Evolutionary conservation across 37 sponge, comb jelly and placozoan genomes (phyloP).

Genomic region (Ephydatia muelleri): DNA sequence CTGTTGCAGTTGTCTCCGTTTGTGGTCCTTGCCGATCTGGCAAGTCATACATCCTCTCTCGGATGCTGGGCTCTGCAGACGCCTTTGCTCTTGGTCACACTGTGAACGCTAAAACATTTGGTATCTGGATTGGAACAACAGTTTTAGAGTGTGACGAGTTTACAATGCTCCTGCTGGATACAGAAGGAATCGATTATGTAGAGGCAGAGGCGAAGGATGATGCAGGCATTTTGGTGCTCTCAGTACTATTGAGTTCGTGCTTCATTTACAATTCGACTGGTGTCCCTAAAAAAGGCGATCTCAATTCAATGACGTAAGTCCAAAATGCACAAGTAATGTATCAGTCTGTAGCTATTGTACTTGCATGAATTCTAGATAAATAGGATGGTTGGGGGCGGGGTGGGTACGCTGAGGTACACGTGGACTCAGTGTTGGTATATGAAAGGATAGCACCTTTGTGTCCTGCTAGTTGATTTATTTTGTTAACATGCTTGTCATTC

Average conservation of each 20-base stretch:
- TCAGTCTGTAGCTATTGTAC: too few relatives aligned
- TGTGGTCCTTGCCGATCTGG: constrained; percentile 54
- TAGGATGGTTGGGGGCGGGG: too few relatives aligned
- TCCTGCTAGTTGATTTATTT: too few relatives aligned
- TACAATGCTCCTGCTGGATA: constrained; percentile 23
- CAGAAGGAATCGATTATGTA: constrained; percentile 31
- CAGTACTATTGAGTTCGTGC: constrained; percentile 33
- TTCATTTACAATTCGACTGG: constrained; percentile 37
- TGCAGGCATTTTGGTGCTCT: constrained; percentile 21
- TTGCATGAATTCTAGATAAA: too few relatives aligned
- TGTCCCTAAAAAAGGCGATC: constrained; percentile 8
- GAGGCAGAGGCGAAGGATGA: constrained; percentile 4
- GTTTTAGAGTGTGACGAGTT: constrained; percentile 42
- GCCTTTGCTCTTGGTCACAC: constrained; percentile 39
- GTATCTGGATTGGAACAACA: constrained; percentile 45
- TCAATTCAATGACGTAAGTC: constrained; percentile 30
- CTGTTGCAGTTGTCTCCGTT: constrained; percentile 30
- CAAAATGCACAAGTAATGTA: too few relatives aligned
- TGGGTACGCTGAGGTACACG: too few relatives aligned
- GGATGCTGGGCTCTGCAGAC: constrained; percentile 14
- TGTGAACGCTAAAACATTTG: constrained; percentile 15
- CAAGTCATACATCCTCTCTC: constrained; percentile 48
- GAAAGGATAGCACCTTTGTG: too few relatives aligned
- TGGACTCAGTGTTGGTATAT: too few relatives aligned
- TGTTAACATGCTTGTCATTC: too few relatives aligned